Conservation (phyloP, 2,888 invertebrate genomes). For the Onthophagus sagittarius region DNA sequence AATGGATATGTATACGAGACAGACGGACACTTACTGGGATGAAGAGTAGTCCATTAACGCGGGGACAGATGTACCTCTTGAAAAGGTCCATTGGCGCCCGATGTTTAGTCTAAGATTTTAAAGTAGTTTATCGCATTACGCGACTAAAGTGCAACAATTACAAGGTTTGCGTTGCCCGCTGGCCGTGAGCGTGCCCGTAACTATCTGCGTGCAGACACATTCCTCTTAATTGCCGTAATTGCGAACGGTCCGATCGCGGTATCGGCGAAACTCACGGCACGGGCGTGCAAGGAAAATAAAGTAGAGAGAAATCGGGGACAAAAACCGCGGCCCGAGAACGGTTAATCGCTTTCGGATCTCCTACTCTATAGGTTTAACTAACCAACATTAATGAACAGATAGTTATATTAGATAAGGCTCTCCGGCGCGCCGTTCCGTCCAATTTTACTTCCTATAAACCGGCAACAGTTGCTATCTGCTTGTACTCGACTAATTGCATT, state of each 20-base stretch:
- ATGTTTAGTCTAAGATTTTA: not conserved
- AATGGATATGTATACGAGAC: not conserved
- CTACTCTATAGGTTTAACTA: conserved; percentile 14
- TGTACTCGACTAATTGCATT: not conserved
- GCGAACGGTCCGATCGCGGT: not conserved
- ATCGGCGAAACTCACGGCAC: not conserved
- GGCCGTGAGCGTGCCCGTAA: not conserved
- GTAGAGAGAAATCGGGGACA: not conserved
- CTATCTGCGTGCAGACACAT: not conserved
- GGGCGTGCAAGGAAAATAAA: not conserved
- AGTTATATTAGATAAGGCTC: conserved; percentile 17
- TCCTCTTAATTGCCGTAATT: not conserved
- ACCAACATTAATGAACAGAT: conserved; percentile 20
- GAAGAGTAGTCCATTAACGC: not conserved
- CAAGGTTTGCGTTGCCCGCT: not conserved
- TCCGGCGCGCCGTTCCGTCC: conserved; percentile 1
- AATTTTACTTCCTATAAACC: not conserved
- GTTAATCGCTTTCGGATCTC: not conserved
- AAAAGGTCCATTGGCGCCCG: not conserved
- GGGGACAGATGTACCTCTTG: not conserved
- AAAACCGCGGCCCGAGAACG: not conserved
- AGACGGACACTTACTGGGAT: not conserved
- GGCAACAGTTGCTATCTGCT: not conserved
- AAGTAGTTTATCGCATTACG: not conserved
- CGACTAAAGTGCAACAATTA: not conserved